These are phyloP conservation scores for Drosophila demipolita DNA, from an alignment of 2,888 invertebrate genomes.

Conservation along the genomic window DNA sequence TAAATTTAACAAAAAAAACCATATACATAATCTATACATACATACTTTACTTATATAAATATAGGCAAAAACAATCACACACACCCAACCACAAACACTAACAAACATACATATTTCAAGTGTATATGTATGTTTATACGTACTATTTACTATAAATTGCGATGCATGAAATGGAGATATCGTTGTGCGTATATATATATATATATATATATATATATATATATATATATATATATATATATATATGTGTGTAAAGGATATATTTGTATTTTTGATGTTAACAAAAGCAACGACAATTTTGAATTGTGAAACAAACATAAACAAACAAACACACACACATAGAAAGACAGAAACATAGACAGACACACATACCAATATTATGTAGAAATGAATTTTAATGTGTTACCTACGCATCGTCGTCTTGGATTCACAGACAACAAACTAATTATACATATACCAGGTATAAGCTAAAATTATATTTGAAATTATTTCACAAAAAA, in stretches of 20 bases:
- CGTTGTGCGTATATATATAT: constrained; percentile 41
- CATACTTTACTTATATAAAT: constrained; percentile 50
- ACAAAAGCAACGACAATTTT: constrained; percentile 56
- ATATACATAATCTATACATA: constrained; percentile 41
- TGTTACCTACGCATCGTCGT: constrained; percentile 68
- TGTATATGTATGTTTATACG: constrained; percentile 36
- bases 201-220: constrained; percentile 17
- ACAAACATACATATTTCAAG: constrained; percentile 39
- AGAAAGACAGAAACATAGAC: constrained; percentile 8
- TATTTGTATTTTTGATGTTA: constrained; percentile 42
- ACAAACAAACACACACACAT: constrained; percentile 9
- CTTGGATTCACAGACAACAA: constrained; percentile 67
- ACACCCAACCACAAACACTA: constrained; percentile 17
- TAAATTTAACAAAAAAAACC: constrained; percentile 32
- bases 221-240: constrained; percentile 45
- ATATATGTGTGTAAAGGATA: constrained; percentile 22
- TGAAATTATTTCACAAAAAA: constrained; percentile 74
- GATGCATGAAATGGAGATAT: constrained; percentile 33
- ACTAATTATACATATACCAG: constrained; percentile 69
- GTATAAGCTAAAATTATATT: constrained; percentile 75
- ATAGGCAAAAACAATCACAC: constrained; percentile 34
- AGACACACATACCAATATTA: constrained; percentile 50
- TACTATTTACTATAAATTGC: constrained; percentile 53
- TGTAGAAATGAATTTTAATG: constrained; percentile 76
- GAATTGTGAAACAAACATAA: constrained; percentile 52